These are phyloP conservation scores for Ciona savignyi DNA, from an alignment of 23 tunicate species.

Conservation along the genomic window DNA sequence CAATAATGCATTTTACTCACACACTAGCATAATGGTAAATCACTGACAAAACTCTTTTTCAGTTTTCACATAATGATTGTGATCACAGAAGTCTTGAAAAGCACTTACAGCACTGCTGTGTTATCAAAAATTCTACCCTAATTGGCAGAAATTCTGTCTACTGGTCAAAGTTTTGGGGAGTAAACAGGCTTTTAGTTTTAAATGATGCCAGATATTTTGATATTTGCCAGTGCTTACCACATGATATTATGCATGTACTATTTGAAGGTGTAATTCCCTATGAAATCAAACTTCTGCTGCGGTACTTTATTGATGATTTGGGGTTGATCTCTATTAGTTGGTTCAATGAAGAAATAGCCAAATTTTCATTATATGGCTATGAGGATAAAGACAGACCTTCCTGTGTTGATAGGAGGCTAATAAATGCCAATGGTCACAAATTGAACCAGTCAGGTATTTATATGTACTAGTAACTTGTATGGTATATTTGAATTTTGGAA, in stretches of 20 bases:
- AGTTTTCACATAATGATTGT: slow-evolving; percentile 7
- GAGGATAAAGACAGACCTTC: slow-evolving; percentile 9
- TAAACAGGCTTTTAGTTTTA: slow-evolving; percentile 6
- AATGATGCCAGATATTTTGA: background rate
- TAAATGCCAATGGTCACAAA: slow-evolving; percentile 12
- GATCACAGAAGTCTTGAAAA: background rate
- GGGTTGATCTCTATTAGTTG: background rate
- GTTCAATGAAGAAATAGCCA: background rate
- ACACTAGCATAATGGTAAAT: too few species aligned
- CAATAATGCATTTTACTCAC: too few species aligned
- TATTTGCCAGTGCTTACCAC: slow-evolving; percentile 12
- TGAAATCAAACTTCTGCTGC: slow-evolving; percentile 7
- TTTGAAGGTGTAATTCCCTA: slow-evolving; percentile 12
- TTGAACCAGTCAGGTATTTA: slow-evolving; percentile 14
- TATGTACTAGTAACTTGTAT: too few species aligned
- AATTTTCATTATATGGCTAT: slow-evolving; percentile 10
- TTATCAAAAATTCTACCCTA: background rate
- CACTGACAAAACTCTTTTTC: background rate
- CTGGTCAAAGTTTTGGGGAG: slow-evolving; percentile 17
- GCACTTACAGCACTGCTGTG: background rate
- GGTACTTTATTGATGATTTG: slow-evolving; percentile 13
- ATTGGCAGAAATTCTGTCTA: background rate
- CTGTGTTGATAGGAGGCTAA: background rate
- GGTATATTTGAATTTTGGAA: too few species aligned
- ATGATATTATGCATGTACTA: slow-evolving; percentile 18